phyloP scores from a whole-genome alignment of 2,888 invertebrate species.

The Cheilosia grossa region DNA sequence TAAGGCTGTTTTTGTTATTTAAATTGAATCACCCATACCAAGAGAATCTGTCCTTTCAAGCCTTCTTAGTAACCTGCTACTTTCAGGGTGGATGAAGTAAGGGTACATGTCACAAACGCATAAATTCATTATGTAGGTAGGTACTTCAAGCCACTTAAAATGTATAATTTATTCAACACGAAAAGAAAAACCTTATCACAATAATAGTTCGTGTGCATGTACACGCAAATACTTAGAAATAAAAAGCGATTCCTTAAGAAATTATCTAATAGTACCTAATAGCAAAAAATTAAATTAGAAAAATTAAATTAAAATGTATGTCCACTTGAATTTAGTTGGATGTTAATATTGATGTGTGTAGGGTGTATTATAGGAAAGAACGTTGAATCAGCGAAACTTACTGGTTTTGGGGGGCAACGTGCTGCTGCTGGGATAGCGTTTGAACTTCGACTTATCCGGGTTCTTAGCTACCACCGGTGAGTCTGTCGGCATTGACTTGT shows the following conservation, averaged over 20 bases:
- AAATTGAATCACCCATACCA: not conserved
- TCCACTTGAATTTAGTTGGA: not conserved
- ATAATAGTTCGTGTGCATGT: conserved; percentile 1
- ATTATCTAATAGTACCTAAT: not conserved
- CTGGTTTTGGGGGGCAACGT: conserved; percentile 49
- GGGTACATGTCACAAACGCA: too few species aligned
- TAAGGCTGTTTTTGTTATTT: too few species aligned
- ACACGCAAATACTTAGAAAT: not conserved
- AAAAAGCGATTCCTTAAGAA: conserved; percentile 13
- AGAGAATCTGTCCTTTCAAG: too few species aligned
- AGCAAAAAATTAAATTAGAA: not conserved
- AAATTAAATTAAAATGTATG: not conserved
- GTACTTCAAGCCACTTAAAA: not conserved
- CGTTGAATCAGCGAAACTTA: conserved; percentile 58
- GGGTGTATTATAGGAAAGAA: not conserved
- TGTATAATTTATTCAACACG: conserved; percentile 23
- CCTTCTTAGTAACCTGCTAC: too few species aligned
- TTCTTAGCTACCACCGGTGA: conserved; percentile 61
- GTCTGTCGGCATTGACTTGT: conserved; percentile 80
- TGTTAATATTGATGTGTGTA: not conserved
- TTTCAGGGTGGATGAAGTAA: too few species aligned
- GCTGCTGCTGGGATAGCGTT: conserved; percentile 79
- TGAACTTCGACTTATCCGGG: conserved; percentile 77
- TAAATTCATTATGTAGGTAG: not conserved
- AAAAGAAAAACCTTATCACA: conserved; percentile 30